phyloP scores from a whole-genome alignment of 53 echinoderm and acorn worm species.

The Paracentrotus lividus region DNA sequence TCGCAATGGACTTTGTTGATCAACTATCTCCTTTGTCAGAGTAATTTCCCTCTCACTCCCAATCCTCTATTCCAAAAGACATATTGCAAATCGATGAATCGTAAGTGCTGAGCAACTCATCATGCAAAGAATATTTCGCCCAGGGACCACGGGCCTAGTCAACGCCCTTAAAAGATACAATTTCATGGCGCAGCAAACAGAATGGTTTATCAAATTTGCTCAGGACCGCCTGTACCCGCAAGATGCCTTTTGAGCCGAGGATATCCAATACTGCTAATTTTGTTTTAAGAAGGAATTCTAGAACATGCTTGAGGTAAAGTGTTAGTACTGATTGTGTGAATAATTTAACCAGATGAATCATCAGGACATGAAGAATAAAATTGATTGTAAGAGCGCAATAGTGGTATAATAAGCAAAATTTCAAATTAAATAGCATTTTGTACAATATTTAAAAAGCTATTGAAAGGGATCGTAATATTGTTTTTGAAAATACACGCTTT shows the following conservation, averaged over 20 bases:
- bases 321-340: no score
- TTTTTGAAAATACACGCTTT: no score
- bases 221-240: not conserved
- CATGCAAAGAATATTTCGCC: conserved; percentile 32
- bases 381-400: no score
- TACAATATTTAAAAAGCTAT: no score
- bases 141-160: not conserved
- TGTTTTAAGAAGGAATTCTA: not conserved
- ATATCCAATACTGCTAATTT: not conserved
- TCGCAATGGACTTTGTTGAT: no score
- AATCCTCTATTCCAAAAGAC: not conserved
- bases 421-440: no score
- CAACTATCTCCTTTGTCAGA: not conserved
- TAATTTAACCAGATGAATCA: no score
- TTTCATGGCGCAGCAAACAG: conserved; percentile 1
- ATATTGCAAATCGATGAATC: conserved; percentile 18
- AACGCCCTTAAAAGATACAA: not conserved
- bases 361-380: no score
- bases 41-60: not conserved
- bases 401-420: no score
- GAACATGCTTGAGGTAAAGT: no score
- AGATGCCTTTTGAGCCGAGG: not conserved
- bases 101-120: conserved; percentile 26
- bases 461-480: no score
- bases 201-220: not conserved